Evolutionary conservation across 1,140 invertebrate genomes (phyloP).

Genomic region (Anastrepha ludens): DNA sequence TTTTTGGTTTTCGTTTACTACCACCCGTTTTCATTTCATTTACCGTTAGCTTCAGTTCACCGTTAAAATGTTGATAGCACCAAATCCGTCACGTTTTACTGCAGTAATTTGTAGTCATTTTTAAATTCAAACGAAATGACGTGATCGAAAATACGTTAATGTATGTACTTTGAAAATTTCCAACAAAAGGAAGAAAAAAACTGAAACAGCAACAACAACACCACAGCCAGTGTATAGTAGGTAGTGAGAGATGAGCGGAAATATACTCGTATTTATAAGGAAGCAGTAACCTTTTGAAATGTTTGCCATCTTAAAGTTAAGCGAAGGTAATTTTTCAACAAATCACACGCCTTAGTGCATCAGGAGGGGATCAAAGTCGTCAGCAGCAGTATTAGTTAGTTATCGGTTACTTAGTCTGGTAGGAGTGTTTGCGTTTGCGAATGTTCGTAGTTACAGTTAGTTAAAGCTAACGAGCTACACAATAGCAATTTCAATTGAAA

Average conservation of each 20-base stretch:
- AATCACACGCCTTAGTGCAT: neutral
- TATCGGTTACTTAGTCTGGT: neutral
- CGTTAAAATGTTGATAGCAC: neutral
- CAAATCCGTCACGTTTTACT: constrained; percentile 47
- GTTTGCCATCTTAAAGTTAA: constrained; percentile 3
- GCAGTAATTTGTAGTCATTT: constrained; percentile 46
- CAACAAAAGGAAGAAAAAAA: neutral
- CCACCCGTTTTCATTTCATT: neutral
- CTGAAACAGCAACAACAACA: neutral
- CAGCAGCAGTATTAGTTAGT: neutral
- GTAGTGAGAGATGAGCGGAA: neutral
- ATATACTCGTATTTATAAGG: neutral
- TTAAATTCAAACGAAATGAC: constrained; percentile 12
- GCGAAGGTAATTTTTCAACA: constrained; percentile 21
- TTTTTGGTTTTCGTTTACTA: neutral
- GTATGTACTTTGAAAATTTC: neutral
- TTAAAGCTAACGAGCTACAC: neutral
- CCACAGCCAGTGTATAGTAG: neutral
- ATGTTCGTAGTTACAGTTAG: neutral
- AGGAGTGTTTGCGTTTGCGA: neutral
- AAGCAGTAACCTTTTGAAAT: constrained; percentile 24
- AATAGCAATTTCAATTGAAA: constrained; percentile 1
- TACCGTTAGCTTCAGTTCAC: neutral
- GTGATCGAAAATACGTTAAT: constrained; percentile 50
- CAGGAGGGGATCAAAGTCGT: neutral